Base-by-base conservation (phyloP, 2,797 vertebrate species). In the Champsocephalus gunnari region DNA sequence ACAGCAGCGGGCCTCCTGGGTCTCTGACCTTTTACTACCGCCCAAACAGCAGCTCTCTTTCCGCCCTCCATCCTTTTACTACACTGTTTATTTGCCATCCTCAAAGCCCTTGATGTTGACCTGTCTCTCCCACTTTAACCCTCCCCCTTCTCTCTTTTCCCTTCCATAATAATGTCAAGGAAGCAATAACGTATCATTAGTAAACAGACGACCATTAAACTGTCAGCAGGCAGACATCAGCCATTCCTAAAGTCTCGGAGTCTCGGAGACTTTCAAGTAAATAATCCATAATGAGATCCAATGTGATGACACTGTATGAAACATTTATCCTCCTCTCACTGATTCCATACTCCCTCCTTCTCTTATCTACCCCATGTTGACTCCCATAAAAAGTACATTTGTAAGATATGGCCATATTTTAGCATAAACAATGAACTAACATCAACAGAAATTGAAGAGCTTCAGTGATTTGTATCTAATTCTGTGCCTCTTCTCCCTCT, bases 11-110 rank as follows among this genome's bases (percentile, higher is more conserved):
- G 10, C 57, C 71, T 63, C 74, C 64, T 0, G 34, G 71, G 64
- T 79, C 51, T 71, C 55, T 84, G 84, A 87, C 86, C 82, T 85
- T 68, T 84, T 81, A 69, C 51, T 28, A 47, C 54, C 67, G 54
- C 19, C 62, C 63, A 81, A 83, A 75, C 80, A 75, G 54, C 64
- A 71, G 50, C 72, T 63, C 75, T 70, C 47, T 51, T 64, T 73
- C 53, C 53, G 50, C 12, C 45, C 78, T 53, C 66, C 66, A 16
- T 63, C 56, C 19, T 57, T 55, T 74, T 32, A 19, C 67, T 32
- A 1, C 53, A 13, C 45, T 56, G 57, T 41, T 59, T 24, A 43
- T 65, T 28, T 12, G 9, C 17, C 14, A 4, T 65, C 28, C 16
- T 64, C 8, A 38, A 54, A 50, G 56, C 53, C 48, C 2, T 10